Percentiles rank a stretch among this genome's conserved stretches.
Evolutionary conservation across 2,888 invertebrate genomes (phyloP).

Genomic region (Podabrus alpinus): DNA sequence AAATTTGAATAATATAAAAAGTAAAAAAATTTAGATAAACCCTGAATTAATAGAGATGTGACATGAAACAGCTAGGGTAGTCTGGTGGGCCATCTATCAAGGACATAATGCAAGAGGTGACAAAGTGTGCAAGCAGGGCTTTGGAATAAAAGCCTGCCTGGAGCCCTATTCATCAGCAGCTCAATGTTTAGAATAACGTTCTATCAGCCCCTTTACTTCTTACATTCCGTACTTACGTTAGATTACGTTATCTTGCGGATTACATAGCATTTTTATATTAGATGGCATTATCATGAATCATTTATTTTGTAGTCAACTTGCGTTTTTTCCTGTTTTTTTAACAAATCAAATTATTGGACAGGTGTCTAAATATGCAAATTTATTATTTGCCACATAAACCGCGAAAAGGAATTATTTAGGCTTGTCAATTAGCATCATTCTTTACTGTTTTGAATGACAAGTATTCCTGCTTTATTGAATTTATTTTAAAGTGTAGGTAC

Average conservation of each 20-base stretch:
- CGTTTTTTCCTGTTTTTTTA: not conserved
- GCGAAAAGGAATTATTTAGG: not conserved
- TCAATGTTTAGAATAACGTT: slow-evolving; percentile 48
- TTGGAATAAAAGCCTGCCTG: slow-evolving; percentile 47
- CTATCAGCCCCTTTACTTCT: slow-evolving; percentile 41
- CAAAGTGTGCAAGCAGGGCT: slow-evolving; percentile 53
- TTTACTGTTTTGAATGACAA: not conserved
- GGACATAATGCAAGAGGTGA: slow-evolving; percentile 52
- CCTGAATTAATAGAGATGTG: slow-evolving; percentile 52
- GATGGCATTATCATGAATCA: slow-evolving; percentile 22
- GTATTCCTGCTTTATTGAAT: not conserved
- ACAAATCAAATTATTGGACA: not conserved
- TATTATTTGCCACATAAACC: not conserved
- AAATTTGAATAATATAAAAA: slow-evolving; percentile 1
- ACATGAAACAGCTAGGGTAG: slow-evolving; percentile 50
- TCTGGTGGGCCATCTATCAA: slow-evolving; percentile 51
- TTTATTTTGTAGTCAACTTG: slow-evolving; percentile 8
- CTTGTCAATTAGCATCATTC: not conserved
- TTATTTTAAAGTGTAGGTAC: not conserved
- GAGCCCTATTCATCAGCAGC: slow-evolving; percentile 51
- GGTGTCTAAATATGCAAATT: not conserved
- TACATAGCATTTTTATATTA: slow-evolving; percentile 35
- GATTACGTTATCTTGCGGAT: slow-evolving; percentile 45
- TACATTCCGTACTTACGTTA: slow-evolving; percentile 43
- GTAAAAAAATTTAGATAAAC: slow-evolving; percentile 35